phyloP scores from a whole-genome alignment of 2,888 invertebrate species.

The Chironomus tentans region DNA sequence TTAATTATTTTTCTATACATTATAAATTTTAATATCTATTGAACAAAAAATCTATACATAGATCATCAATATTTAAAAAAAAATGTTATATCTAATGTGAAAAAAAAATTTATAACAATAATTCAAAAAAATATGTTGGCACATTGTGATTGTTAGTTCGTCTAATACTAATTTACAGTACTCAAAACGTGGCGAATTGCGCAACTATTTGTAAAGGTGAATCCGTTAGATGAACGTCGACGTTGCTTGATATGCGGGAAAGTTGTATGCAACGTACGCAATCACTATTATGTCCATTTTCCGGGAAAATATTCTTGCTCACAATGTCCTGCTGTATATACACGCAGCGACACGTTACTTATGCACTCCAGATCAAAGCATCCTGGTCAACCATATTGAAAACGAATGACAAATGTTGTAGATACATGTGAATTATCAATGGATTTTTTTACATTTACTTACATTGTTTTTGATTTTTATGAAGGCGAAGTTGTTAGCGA shows the following conservation, averaged over 20 bases:
- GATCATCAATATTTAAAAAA: no score
- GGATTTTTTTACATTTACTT: no score
- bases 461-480: no score
- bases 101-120: not conserved
- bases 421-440: no score
- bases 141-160: constrained; percentile 1
- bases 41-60: not conserved
- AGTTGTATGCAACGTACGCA: constrained; percentile 52
- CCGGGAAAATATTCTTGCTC: constrained; percentile 51
- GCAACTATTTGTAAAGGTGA: constrained; percentile 51
- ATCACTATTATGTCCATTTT: constrained; percentile 53
- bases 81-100: not conserved
- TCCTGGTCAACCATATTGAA: constrained; percentile 32
- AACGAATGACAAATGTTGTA: not conserved
- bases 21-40: not conserved
- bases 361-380: constrained; percentile 51
- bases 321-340: constrained; percentile 51
- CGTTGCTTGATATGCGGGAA: constrained; percentile 52
- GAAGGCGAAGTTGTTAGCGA: not conserved
- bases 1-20: not conserved
- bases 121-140: constrained; percentile 12
- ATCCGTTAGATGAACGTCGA: constrained; percentile 48
- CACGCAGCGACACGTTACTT: constrained; percentile 49
- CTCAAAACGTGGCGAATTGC: constrained; percentile 49
- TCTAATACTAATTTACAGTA: constrained; percentile 43